Evolutionary conservation across 2,888 invertebrate genomes (phyloP).

Genomic region (Cephus pulcher): DNA sequence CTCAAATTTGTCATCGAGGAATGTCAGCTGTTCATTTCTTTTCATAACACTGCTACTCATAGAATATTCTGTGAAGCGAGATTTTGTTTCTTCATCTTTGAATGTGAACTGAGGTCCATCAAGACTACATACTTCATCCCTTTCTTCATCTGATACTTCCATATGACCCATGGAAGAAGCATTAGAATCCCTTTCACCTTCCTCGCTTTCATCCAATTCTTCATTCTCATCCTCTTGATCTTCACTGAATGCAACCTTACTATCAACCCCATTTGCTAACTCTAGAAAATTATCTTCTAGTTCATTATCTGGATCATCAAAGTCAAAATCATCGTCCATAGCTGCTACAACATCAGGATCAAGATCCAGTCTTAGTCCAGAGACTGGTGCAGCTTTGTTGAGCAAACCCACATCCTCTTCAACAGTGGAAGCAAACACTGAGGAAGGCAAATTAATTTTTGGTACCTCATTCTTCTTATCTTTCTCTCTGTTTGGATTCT

Average conservation of each 20-base stretch:
- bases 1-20: conserved; percentile 91
- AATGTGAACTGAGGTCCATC: conserved; percentile 67
- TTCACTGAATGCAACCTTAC: conserved; percentile 57
- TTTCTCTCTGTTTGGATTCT: conserved; percentile 42
- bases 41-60: conserved; percentile 92
- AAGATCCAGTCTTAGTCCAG: conserved; percentile 77
- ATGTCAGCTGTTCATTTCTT: conserved; percentile 83
- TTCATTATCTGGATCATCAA: conserved; percentile 82
- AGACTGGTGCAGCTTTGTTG: conserved; percentile 82
- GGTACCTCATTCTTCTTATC: conserved; percentile 47
- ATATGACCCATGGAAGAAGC: conserved; percentile 45
- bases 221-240: conserved; percentile 62
- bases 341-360: conserved; percentile 95
- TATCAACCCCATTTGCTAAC: conserved; percentile 77
- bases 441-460: conserved; percentile 79
- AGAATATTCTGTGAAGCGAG: conserved; percentile 92
- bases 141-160: conserved; percentile 55
- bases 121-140: conserved; percentile 67
- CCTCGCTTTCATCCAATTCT: conserved; percentile 65
- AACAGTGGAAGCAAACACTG: conserved; percentile 87
- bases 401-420: conserved; percentile 88
- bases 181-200: conserved; percentile 57
- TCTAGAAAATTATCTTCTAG: conserved; percentile 94
- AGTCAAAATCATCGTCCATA: conserved; percentile 93
- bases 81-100: conserved; percentile 82